Conservation (phyloP, 2,888 invertebrate genomes). For the Abscondita cerata region DNA sequence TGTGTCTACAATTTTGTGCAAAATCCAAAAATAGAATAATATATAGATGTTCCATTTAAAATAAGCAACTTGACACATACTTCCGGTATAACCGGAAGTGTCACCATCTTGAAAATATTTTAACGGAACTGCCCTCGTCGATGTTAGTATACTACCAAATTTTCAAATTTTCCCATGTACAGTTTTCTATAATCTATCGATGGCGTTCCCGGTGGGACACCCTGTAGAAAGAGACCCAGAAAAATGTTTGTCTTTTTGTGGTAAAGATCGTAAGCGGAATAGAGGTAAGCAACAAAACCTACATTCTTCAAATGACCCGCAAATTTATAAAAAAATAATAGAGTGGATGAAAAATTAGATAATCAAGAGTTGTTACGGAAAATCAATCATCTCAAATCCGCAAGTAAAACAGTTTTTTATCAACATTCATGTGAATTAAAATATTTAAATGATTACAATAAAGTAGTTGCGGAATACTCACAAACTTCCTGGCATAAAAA, state of each 20-base stretch:
- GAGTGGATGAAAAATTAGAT: constrained; percentile 2
- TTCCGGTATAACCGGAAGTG: too few relatives aligned
- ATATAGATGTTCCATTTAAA: too few relatives aligned
- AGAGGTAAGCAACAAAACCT: constrained; percentile 28
- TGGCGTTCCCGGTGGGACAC: too few relatives aligned
- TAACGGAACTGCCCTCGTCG: too few relatives aligned
- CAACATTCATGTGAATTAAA: constrained; percentile 11
- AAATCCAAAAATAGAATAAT: too few relatives aligned
- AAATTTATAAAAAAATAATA: constrained; percentile 25
- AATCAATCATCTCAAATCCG: neutral
- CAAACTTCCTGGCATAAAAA: constrained; percentile 27
- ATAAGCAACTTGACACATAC: too few relatives aligned
- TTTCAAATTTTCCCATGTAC: too few relatives aligned
- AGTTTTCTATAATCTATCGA: too few relatives aligned
- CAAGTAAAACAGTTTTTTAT: constrained; percentile 9
- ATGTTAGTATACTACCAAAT: too few relatives aligned
- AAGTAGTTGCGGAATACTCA: constrained; percentile 22
- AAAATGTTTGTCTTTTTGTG: constrained; percentile 24
- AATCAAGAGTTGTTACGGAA: neutral
- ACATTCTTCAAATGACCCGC: constrained; percentile 23
- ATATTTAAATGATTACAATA: constrained; percentile 23
- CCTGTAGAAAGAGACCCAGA: too few relatives aligned
- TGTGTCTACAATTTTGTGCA: too few relatives aligned
- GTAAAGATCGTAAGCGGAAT: constrained; percentile 22
- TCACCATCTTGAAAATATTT: too few relatives aligned